Evolutionary conservation across 2,797 vertebrate genomes (phyloP).

Genomic region (Propithecus deckenii): DNA sequence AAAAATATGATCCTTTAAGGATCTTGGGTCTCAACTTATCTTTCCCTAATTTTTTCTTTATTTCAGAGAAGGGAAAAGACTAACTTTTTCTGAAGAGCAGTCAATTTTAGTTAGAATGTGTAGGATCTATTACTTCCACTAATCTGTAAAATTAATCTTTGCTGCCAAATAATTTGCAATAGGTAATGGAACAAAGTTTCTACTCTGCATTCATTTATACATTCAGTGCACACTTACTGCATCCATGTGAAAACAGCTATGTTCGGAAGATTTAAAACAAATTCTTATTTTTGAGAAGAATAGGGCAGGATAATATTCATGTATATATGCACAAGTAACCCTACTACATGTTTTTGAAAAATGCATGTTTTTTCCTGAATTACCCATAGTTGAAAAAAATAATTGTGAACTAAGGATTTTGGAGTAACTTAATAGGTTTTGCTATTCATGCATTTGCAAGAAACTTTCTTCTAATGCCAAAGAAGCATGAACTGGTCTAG

Average conservation of each 20-base stretch:
- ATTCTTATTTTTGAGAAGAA: not conserved
- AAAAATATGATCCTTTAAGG: not conserved
- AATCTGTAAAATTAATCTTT: slow-evolving; percentile 12
- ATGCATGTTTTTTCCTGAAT: not conserved
- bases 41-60: not conserved
- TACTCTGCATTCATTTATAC: not conserved
- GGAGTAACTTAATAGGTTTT: not conserved
- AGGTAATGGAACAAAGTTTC: not conserved
- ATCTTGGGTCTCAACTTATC: not conserved
- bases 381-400: not conserved
- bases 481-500: not conserved
- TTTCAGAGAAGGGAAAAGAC: not conserved
- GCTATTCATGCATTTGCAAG: not conserved
- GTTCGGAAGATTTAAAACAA: slow-evolving; percentile 1
- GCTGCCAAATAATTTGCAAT: not conserved
- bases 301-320: not conserved
- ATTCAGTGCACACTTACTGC: not conserved
- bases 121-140: not conserved
- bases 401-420: not conserved
- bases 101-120: not conserved
- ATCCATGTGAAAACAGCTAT: not conserved
- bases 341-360: not conserved
- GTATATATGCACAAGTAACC: not conserved
- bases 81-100: not conserved
- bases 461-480: not conserved